These are phyloP conservation scores for Erythrolamprus reginae DNA, from an alignment of 2,113 vertebrate species.

Conservation along the genomic window DNA sequence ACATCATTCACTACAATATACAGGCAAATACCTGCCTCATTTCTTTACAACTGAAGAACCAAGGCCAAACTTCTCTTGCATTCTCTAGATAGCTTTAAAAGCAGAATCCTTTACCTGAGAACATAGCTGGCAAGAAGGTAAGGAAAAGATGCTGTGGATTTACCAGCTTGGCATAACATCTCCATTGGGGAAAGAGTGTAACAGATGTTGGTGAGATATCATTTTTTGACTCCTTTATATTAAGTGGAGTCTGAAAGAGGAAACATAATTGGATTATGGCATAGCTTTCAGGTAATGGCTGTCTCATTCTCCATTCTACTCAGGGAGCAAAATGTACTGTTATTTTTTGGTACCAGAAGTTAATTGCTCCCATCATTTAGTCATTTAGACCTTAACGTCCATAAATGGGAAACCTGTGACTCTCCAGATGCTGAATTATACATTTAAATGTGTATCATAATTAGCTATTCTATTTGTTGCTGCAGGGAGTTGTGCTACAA, in stretches of 20 bases:
- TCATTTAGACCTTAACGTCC: neutral
- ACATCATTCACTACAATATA: neutral
- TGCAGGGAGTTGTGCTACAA: neutral
- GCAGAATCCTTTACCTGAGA: constrained; percentile 72
- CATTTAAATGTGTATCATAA: neutral
- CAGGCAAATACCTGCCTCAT: neutral
- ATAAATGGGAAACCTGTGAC: neutral
- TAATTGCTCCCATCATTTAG: neutral
- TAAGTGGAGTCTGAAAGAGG: constrained; percentile 74
- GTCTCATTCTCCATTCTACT: neutral
- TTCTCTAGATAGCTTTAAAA: neutral
- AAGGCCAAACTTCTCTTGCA: neutral
- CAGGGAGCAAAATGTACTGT: neutral
- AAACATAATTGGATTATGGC: neutral
- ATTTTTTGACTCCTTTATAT: constrained; percentile 76
- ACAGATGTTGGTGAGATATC: constrained; percentile 49
- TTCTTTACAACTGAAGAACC: neutral
- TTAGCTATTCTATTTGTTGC: neutral
- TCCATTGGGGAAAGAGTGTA: constrained; percentile 77
- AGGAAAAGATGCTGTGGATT: constrained; percentile 87
- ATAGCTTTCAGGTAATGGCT: neutral
- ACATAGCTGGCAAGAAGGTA: constrained; percentile 87
- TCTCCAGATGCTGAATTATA: neutral
- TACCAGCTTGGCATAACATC: constrained; percentile 86
- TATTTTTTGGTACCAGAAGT: neutral